These are phyloP conservation scores for Mnemiopsis leidyi DNA, from an alignment of 37 sponge, comb jelly and placozoan genomes.

Conservation along the genomic window DNA sequence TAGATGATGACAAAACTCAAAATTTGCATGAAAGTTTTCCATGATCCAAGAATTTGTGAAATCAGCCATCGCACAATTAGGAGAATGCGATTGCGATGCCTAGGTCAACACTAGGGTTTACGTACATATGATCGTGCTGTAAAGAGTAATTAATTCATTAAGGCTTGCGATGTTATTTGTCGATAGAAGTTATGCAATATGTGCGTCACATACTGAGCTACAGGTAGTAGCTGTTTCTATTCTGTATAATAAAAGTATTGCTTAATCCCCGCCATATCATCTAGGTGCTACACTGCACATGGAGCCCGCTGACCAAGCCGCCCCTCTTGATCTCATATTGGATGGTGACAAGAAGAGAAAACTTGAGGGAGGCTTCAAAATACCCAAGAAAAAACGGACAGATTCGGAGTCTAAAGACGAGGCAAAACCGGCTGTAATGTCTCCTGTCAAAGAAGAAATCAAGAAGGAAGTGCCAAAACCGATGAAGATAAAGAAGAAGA, in stretches of 20 bases:
- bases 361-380: conserved; percentile 20
- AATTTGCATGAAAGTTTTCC: too few species aligned
- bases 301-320: not conserved
- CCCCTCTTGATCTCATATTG: not conserved
- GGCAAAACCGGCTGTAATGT: not conserved
- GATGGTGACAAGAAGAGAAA: conserved; percentile 58
- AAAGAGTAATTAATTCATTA: too few species aligned
- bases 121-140: too few species aligned
- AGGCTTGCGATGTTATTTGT: too few species aligned
- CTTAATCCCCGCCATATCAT: not conserved
- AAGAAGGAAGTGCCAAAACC: not conserved
- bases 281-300: not conserved
- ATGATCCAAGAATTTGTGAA: too few species aligned
- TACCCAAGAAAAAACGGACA: conserved; percentile 48
- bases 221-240: not conserved
- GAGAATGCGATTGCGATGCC: too few species aligned
- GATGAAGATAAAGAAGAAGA: not conserved
- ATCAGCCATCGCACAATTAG: too few species aligned
- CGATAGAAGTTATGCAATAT: too few species aligned
- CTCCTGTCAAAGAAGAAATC: conserved; percentile 10
- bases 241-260: not conserved
- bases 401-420: conserved; percentile 44
- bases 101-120: too few species aligned
- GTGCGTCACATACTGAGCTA: too few species aligned
- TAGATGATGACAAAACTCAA: too few species aligned